phyloP scores from a whole-genome alignment of 2,113 vertebrate species.

The Leptosomus discolor region DNA sequence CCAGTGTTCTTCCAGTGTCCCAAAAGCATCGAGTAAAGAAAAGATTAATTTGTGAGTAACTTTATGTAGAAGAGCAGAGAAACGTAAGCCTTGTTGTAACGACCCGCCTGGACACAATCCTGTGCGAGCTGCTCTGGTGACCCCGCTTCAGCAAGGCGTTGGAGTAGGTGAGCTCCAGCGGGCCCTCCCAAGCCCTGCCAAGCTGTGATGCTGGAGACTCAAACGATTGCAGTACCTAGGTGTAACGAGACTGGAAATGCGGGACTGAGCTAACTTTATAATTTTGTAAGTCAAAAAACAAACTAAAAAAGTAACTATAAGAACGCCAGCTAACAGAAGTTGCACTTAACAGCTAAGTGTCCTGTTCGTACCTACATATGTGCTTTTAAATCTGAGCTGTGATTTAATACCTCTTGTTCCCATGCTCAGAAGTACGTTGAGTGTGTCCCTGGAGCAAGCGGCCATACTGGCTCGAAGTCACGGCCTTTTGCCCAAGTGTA shows the following conservation, averaged over 20 bases:
- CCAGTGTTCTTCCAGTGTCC: neutral
- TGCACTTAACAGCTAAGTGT: neutral
- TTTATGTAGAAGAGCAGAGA: neutral
- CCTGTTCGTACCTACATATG: neutral
- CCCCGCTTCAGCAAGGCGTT: too few species aligned
- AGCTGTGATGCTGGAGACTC: neutral
- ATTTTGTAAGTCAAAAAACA: neutral
- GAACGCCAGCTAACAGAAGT: neutral
- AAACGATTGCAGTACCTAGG: neutral
- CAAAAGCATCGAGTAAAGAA: neutral
- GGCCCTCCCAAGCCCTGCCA: too few species aligned
- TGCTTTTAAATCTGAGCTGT: neutral
- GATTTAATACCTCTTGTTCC: neutral
- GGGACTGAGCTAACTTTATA: neutral
- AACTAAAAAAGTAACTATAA: neutral
- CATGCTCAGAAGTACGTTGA: conserved; percentile 83
- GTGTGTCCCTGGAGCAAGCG: conserved; percentile 92
- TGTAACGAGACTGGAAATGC: neutral
- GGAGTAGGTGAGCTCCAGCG: too few species aligned
- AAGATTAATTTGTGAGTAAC: neutral
- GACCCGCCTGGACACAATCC: too few species aligned
- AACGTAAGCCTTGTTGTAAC: too few species aligned
- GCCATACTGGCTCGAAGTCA: conserved; percentile 91
- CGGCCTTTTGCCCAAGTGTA: conserved; percentile 89
- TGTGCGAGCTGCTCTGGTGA: too few species aligned